These are phyloP conservation scores for Nymphalis c-album DNA, from an alignment of 2,888 invertebrate species.

Conservation along the genomic window DNA sequence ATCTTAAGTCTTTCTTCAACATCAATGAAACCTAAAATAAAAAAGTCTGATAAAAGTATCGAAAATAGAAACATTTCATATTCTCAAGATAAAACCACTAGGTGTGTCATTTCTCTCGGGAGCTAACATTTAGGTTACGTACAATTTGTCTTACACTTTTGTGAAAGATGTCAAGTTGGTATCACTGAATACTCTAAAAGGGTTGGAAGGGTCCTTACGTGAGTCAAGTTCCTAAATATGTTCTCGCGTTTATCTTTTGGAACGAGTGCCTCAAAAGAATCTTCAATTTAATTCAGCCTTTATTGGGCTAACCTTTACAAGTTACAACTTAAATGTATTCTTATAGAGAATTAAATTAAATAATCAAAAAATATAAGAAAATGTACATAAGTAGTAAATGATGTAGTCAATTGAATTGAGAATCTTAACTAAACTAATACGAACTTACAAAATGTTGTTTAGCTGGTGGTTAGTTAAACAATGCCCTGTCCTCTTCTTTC, in stretches of 20 bases:
- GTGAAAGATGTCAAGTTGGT: constrained; percentile 32
- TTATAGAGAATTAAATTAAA: neutral
- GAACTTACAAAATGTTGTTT: no score
- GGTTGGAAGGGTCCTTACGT: constrained; percentile 30
- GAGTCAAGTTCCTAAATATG: constrained; percentile 33
- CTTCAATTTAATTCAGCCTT: constrained; percentile 3
- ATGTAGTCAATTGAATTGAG: no score
- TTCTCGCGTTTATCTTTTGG: constrained; percentile 11
- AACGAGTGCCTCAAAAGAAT: constrained; percentile 5
- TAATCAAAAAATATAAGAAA: neutral
- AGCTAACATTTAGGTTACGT: constrained; percentile 30
- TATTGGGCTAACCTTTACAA: neutral
- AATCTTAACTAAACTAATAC: no score
- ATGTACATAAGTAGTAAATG: no score
- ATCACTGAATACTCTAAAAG: constrained; percentile 33
- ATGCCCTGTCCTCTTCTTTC: no score
- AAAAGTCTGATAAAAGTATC: constrained; percentile 1
- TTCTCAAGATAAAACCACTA: constrained; percentile 7
- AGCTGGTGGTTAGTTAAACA: no score
- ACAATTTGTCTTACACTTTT: constrained; percentile 31
- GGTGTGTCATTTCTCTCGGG: constrained; percentile 19
- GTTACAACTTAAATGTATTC: neutral
- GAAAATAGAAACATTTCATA: constrained; percentile 2
- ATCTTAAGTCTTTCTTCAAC: neutral
- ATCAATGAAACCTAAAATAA: neutral